Conservation (phyloP, 30 jellyfish, hydroid and myxozoan genomes). For the Aurelia aurita complex sp. Pacific region DNA sequence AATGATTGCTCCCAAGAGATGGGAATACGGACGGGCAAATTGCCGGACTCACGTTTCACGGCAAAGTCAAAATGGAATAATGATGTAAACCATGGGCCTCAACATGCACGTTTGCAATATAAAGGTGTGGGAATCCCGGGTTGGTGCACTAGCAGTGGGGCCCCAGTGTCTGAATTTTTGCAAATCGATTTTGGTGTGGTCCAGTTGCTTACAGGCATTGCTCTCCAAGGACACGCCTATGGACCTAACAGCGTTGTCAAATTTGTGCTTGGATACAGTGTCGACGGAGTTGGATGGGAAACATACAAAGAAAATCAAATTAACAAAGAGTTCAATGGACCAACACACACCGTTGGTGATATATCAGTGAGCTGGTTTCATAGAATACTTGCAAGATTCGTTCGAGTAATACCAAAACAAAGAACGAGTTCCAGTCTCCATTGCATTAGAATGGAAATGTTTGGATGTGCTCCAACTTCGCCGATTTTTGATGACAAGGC, state of each 20-base stretch:
- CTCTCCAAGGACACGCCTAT: constrained; percentile 1
- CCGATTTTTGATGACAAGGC: no score
- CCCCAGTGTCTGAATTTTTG: not conserved
- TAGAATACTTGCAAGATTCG: constrained; percentile 10
- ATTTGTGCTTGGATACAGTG: constrained; percentile 7
- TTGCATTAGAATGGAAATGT: constrained; percentile 20
- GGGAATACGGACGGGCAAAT: constrained; percentile 6
- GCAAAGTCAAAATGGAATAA: not conserved
- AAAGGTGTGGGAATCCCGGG: no score
- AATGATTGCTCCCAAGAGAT: constrained; percentile 31
- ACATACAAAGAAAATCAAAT: not conserved
- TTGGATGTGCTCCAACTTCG: constrained; percentile 2
- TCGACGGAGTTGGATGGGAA: constrained; percentile 16
- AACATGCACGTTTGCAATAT: not conserved
- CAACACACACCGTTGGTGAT: not conserved
- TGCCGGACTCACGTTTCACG: constrained; percentile 6
- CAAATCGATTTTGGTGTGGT: constrained; percentile 22
- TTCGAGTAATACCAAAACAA: not conserved
- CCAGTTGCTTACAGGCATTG: constrained; percentile 17
- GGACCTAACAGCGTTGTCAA: not conserved
- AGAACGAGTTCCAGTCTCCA: not conserved
- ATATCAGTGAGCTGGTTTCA: not conserved
- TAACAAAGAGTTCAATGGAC: not conserved
- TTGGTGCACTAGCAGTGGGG: no score
- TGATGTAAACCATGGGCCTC: not conserved